phyloP scores from a whole-genome alignment of 2,797 vertebrate genomes.

The Delichon dasypus region DNA sequence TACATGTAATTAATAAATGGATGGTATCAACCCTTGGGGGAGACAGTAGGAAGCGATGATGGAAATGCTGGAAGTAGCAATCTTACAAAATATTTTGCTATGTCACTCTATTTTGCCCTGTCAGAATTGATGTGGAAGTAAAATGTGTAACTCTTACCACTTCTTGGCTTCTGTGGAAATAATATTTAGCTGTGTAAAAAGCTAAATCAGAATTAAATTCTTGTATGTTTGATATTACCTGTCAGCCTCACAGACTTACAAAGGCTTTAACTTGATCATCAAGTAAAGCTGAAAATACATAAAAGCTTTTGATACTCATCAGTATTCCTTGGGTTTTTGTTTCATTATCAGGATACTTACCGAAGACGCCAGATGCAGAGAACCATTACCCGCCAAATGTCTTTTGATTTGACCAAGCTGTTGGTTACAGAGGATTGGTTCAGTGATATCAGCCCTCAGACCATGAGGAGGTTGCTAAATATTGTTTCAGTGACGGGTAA shows the following conservation, averaged over 20 bases:
- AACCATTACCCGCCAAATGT: conserved; percentile 93
- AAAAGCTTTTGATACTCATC: not conserved
- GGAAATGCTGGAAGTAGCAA: not conserved
- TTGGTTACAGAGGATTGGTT: conserved; percentile 98
- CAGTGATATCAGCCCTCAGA: conserved; percentile 97
- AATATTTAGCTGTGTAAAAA: not conserved
- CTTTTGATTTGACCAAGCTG: conserved; percentile 93
- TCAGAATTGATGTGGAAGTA: not conserved
- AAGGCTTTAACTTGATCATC: not conserved
- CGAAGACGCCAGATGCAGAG: conserved; percentile 91
- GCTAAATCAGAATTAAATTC: not conserved
- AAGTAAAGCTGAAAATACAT: not conserved
- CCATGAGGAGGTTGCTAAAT: conserved; percentile 94
- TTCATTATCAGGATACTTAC: conserved; percentile 86
- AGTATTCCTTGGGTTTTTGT: not conserved
- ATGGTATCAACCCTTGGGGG: not conserved
- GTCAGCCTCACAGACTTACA: not conserved
- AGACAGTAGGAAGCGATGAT: not conserved
- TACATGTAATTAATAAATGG: not conserved
- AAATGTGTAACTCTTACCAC: not conserved
- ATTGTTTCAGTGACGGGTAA: conserved; percentile 96
- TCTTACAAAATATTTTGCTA: not conserved
- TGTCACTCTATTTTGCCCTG: not conserved
- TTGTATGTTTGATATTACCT: not conserved
- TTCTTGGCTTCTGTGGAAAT: not conserved